Base-by-base conservation (phyloP, 2,888 invertebrate genomes). In the Heliconius hortense region DNA sequence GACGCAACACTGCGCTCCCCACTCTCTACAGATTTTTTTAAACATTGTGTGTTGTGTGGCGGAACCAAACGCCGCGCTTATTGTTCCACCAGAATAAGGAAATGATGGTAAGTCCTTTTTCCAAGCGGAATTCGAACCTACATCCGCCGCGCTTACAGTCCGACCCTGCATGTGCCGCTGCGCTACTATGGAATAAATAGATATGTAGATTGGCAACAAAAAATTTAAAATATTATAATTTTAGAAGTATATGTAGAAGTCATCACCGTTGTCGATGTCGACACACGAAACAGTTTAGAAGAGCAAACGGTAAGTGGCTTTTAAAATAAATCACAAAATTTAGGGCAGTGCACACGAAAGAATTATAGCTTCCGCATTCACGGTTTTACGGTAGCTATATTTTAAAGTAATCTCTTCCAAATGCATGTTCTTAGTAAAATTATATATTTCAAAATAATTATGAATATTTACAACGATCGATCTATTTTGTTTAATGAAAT, bases 291-390 rank as follows among this genome's bases (percentile, higher is more conserved):
- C 18, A 68, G 21, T 53, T 28, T 15, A 24, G 7, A 62, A 31
- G 26, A 60, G 21, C 31, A 35, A n/a, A 15, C 62, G 69, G 69
- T 35, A 69, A 69, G 66, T 62, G 7, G 62, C 62, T 69, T 63
- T 59, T 48, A 71, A 75, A 71, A 71, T 75, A 66, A 56, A 75
- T 64, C 31, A 59, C 56, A n/a, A 53, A 56, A 75, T 71, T 75
- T 70, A 66, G 74, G 66, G n/a, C 75, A 28, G 31, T 43, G 56
- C 28, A 62, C 43, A 24, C 43, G 35, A 66, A 64, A 24, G 35
- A 39, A n/a, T 43, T 56, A 43, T 71, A 21, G 59, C 26, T 71
- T 75, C 64, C 75, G 75, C 63, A 56, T 75, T 28, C 39, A 71
- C 39, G 28, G 60, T n/a, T 69, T 48, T 69, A 69, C 35, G 53